Conservation (phyloP, 2,113 vertebrate species). For the Cavia porcellus region DNA sequence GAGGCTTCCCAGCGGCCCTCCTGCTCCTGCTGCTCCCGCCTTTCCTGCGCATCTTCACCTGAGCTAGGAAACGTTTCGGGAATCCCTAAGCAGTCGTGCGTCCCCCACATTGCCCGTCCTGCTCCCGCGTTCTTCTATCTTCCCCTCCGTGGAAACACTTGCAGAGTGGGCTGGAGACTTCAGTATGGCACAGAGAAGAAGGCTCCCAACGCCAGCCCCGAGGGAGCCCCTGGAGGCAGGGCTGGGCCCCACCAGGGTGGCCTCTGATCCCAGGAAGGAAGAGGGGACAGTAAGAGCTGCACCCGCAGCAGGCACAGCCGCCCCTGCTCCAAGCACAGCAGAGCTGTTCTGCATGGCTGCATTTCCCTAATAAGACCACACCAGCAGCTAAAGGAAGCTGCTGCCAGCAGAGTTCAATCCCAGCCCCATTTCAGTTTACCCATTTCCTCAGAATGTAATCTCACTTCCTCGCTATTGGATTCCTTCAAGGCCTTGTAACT, state of each 20-base stretch:
- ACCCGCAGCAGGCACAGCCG: background rate
- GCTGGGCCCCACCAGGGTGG: fast-evolving
- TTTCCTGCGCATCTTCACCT: too few species aligned
- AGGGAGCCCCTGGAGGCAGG: background rate
- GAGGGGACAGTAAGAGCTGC: background rate
- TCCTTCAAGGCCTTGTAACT: slow-evolving; percentile 61
- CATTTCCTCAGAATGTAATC: slow-evolving; percentile 74
- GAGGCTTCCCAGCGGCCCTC: fast-evolving
- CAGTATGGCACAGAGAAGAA: background rate
- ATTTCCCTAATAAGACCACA: slow-evolving; percentile 67
- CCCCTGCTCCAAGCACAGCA: background rate
- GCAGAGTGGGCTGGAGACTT: background rate
- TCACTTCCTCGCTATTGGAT: slow-evolving; percentile 62
- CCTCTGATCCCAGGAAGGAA: background rate
- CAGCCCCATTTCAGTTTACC: slow-evolving; percentile 63
- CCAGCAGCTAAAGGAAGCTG: slow-evolving; percentile 57
- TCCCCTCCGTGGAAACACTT: background rate
- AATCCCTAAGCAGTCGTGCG: fast-evolving
- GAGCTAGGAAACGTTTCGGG: background rate
- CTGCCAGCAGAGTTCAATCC: slow-evolving; percentile 69
- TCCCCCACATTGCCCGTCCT: fast-evolving
- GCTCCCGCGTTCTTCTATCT: background rate
- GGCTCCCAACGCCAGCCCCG: background rate
- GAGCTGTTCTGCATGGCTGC: slow-evolving; percentile 61
- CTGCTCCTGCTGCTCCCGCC: too few species aligned